Evolutionary conservation across 2,888 invertebrate species (phyloP), one percentile per base, ranked within the genome.

Genomic region (Eupithecia insigniata): DNA sequence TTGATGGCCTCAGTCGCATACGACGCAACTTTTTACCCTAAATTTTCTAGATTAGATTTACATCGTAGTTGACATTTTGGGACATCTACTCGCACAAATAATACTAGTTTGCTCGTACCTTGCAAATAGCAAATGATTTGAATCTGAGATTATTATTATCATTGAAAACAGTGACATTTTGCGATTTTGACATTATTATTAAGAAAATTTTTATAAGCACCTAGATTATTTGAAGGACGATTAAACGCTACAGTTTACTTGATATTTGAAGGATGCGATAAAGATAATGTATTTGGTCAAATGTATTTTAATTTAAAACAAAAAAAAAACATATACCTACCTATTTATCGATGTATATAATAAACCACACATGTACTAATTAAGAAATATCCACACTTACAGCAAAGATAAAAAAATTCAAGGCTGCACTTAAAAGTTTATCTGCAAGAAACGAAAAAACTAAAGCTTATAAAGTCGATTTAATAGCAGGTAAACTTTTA

Each of bases 1-100:
- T 62, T 62, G 34, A 34, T 62, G 34, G 32, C n/a, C 32, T 62
- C 61, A 34, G 61, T 62, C 22, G 32, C 61, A 62, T 62, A 34
- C 34, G 32, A 26, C 22, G 34, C n/a, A 32, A 62, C 10, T 32
- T 62, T 30, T 4, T 5, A 62, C 12, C n/a, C 1, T 0, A 32
- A 22, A 62, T 62, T 62, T 62, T 62, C 18, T 18, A 18, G 26
- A 61, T 5, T 32, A 51, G n/a, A 51, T n/a, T 51, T 3, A 12
- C 22, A 46, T n/a, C n/a, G 46, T 22, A 51, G n/a, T 51, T 51
- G 22, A 51, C 10, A 12, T 46, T n/a, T 51, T 51, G 22, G 10
- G 10, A 51, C 3, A 43, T 18, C 18, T n/a, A n/a, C 43, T 39
- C 0, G 16, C 16, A 43, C 43, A 39, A 32, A 32, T 32, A 39